phyloP scores from a whole-genome alignment of 2,113 vertebrate species.

The Suncus etruscus region DNA sequence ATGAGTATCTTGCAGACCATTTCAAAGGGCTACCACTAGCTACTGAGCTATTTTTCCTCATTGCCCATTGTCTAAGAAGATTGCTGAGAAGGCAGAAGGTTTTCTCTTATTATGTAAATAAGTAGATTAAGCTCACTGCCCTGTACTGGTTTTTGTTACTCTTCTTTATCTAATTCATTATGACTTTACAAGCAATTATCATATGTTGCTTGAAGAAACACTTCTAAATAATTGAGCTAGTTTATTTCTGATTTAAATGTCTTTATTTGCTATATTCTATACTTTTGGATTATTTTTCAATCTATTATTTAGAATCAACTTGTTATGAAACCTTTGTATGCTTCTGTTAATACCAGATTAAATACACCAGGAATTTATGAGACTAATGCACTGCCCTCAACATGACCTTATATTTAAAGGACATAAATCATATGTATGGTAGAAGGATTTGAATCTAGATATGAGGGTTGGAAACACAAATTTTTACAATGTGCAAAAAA shows the following conservation, averaged over 20 bases:
- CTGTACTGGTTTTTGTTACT: not conserved
- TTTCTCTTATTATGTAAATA: not conserved
- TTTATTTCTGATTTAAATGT: conserved; percentile 44
- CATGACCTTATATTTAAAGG: conserved; percentile 59
- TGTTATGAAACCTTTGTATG: conserved; percentile 31
- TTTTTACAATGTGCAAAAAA: not conserved
- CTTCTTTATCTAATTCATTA: not conserved
- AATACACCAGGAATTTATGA: conserved; percentile 18
- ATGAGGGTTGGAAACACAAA: not conserved
- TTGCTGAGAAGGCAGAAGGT: not conserved
- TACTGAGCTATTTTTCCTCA: not conserved
- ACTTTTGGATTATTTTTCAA: conserved; percentile 27
- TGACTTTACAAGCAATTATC: not conserved
- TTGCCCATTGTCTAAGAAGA: not conserved
- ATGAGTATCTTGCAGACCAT: not conserved
- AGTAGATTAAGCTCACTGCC: not conserved
- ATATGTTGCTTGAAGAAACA: not conserved
- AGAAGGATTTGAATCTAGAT: conserved; percentile 24
- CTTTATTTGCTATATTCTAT: conserved; percentile 29
- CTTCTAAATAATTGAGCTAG: not conserved
- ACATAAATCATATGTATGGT: not conserved
- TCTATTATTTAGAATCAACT: conserved; percentile 11
- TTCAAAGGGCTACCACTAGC: not conserved
- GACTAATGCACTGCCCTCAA: conserved; percentile 59
- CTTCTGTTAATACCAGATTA: conserved; percentile 76